phyloP scores from a whole-genome alignment of 2,113 vertebrate genomes.

The Castor canadensis region DNA sequence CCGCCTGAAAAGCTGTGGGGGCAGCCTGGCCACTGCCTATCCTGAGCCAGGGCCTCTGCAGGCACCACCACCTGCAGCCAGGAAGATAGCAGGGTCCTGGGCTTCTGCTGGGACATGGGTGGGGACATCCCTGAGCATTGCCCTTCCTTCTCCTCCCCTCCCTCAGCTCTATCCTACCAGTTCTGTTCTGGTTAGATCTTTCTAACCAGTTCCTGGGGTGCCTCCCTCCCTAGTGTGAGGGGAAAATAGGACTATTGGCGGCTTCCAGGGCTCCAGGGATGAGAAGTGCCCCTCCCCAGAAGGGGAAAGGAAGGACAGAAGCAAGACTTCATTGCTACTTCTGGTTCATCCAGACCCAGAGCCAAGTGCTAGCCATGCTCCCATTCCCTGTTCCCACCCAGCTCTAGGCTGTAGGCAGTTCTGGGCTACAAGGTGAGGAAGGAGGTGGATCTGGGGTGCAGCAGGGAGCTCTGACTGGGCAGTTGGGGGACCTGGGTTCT shows the following conservation, averaged over 20 bases:
- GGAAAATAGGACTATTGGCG: background rate
- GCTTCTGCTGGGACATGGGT: constrained; percentile 50
- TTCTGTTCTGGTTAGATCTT: constrained; percentile 71
- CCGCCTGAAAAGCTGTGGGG: background rate
- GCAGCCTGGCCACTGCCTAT: accelerated
- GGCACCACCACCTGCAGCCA: accelerated
- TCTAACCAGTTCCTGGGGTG: constrained; percentile 31
- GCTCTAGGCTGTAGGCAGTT: background rate
- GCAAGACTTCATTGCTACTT: background rate
- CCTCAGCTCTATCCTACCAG: constrained; percentile 44
- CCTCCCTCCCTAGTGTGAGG: background rate
- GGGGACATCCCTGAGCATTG: background rate
- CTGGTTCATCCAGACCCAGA: background rate
- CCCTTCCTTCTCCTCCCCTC: background rate
- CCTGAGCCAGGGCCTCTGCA: background rate
- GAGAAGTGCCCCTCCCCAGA: background rate
- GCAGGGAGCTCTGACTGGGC: background rate
- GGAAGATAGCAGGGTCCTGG: background rate
- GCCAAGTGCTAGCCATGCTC: background rate
- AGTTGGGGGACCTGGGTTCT: background rate
- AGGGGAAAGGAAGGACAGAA: background rate
- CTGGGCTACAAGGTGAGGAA: background rate
- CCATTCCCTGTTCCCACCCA: background rate
- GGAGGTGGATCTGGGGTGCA: background rate
- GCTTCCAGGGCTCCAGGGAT: background rate